Evolutionary conservation across 2,888 invertebrate genomes (phyloP).

Genomic region (Trichopria drosophilae): DNA sequence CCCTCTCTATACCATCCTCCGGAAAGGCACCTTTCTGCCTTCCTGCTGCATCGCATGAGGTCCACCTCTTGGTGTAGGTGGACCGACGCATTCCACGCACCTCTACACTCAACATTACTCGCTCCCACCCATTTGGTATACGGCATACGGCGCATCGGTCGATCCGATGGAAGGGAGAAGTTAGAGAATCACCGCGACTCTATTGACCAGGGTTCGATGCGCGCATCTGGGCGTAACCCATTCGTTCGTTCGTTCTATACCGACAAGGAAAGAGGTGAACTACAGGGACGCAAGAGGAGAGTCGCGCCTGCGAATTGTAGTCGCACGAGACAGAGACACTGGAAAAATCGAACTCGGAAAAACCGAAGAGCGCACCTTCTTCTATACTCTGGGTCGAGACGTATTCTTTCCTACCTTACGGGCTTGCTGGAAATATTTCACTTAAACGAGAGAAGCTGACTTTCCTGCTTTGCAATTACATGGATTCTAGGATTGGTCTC

Average conservation of each 20-base stretch:
- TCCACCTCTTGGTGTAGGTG: slow-evolving; percentile 54
- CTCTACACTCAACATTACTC: slow-evolving; percentile 36
- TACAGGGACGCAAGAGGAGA: slow-evolving; percentile 37
- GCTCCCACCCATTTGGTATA: slow-evolving; percentile 31
- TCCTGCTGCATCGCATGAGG: slow-evolving; percentile 31
- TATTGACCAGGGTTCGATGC: slow-evolving; percentile 60
- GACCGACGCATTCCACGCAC: slow-evolving; percentile 59
- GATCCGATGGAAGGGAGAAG: slow-evolving; percentile 23
- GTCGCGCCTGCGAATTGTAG: slow-evolving; percentile 59
- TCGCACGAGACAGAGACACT: slow-evolving; percentile 55
- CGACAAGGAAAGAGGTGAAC: slow-evolving; percentile 10
- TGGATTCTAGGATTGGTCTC: too few species aligned
- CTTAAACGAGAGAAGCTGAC: too few species aligned
- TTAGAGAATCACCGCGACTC: slow-evolving; percentile 43
- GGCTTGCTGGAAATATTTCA: too few species aligned
- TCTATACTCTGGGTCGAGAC: slow-evolving; percentile 21
- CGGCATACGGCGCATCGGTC: background rate
- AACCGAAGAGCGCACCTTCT: slow-evolving; percentile 50
- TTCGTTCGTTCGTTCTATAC: slow-evolving; percentile 45
- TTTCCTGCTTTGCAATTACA: too few species aligned
- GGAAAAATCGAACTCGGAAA: slow-evolving; percentile 59
- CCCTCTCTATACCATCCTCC: slow-evolving; percentile 10
- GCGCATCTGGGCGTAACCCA: slow-evolving; percentile 60
- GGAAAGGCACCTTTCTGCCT: background rate
- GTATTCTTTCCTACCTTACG: too few species aligned